Evolutionary conservation across 2,888 invertebrate species (phyloP).

Genomic region (Tenthredo mesomela): DNA sequence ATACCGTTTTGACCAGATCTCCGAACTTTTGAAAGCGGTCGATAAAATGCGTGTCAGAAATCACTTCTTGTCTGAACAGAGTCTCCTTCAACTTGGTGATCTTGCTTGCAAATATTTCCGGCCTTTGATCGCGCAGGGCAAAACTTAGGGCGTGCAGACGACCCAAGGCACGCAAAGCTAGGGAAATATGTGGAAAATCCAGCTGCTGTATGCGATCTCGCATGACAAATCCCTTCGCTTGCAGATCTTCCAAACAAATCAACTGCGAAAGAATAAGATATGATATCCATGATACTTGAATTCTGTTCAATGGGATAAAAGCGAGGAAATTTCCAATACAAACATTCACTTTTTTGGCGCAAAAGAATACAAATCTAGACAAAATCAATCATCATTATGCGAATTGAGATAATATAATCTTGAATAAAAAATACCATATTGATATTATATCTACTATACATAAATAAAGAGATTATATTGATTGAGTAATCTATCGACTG

Average conservation of each 20-base stretch:
- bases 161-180: conserved; percentile 57
- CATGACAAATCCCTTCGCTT: conserved; percentile 56
- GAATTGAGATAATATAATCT: background rate
- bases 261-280: conserved; percentile 53
- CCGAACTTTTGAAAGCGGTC: background rate
- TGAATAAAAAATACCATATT: background rate
- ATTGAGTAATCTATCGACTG: too few species aligned
- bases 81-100: conserved; percentile 55
- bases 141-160: conserved; percentile 63
- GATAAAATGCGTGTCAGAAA: conserved; percentile 41
- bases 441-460: too few species aligned
- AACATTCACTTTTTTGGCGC: too few species aligned
- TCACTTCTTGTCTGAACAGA: background rate
- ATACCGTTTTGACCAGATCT: conserved; percentile 52
- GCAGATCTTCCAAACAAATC: conserved; percentile 61
- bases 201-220: conserved; percentile 56
- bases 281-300: too few species aligned
- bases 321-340: background rate
- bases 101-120: conserved; percentile 56
- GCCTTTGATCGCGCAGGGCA: conserved; percentile 58
- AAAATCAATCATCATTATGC: background rate
- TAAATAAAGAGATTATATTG: too few species aligned
- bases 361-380: too few species aligned
- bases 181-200: conserved; percentile 59
- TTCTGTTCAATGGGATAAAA: background rate